Conservation (phyloP, 2,888 invertebrate species). For the Oxycera nigricornis region DNA sequence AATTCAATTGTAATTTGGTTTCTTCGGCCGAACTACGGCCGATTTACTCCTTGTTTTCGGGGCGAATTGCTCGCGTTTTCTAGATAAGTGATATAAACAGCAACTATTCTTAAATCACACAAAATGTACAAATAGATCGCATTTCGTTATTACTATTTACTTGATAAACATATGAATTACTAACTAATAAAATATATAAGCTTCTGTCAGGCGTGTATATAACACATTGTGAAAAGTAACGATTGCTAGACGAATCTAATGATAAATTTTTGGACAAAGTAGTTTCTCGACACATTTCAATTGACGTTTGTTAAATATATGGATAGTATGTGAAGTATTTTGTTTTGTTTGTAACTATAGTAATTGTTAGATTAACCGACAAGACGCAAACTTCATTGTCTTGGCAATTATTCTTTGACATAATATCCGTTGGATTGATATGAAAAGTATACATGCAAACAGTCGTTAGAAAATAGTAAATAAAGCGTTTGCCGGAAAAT, state of each 20-base stretch:
- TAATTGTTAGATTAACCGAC: not conserved
- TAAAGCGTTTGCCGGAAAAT: too few species aligned
- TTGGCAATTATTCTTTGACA: not conserved
- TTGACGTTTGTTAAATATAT: slow-evolving; percentile 16
- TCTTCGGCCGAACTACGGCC: not conserved
- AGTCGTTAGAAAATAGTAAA: too few species aligned
- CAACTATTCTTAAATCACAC: slow-evolving; percentile 19
- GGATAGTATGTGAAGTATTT: slow-evolving; percentile 17
- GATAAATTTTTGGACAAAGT: slow-evolving; percentile 8
- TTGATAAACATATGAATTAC: slow-evolving; percentile 1
- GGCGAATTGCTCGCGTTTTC: not conserved
- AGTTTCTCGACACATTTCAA: not conserved
- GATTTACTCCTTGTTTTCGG: not conserved
- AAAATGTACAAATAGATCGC: slow-evolving; percentile 36
- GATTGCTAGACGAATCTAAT: not conserved
- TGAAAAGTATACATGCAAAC: too few species aligned
- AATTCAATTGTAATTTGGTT: not conserved
- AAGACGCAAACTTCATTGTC: not conserved
- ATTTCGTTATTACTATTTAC: slow-evolving; percentile 35
- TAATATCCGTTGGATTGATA: too few species aligned
- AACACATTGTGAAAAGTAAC: not conserved
- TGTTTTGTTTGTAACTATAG: slow-evolving; percentile 18
- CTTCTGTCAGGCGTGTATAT: not conserved
- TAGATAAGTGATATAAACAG: slow-evolving; percentile 3
- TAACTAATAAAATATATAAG: not conserved